A percentile compares a stretch with the other conserved stretches of the same genome.
Evolutionary conservation across 2,888 invertebrate genomes (phyloP).

Genomic region (Hybos culiciformis): DNA sequence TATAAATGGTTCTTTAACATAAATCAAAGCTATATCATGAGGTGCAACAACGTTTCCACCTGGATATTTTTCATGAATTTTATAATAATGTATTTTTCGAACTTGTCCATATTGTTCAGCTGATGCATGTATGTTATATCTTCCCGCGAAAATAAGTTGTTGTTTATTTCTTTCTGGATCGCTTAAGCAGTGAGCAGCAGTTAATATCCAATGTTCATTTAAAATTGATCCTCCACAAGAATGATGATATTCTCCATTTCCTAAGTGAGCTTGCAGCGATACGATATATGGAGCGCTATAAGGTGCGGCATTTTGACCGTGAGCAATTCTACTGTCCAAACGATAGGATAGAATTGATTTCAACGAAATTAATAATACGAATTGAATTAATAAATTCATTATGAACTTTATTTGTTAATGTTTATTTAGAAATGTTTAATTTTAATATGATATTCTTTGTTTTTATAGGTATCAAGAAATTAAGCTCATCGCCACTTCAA

Average conservation of each 20-base stretch:
- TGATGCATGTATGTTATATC: not conserved
- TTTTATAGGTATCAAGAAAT: too few species aligned
- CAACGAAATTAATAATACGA: not conserved
- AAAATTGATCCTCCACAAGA: slow-evolving; percentile 9
- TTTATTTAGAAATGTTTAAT: too few species aligned
- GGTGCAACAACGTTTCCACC: slow-evolving; percentile 6
- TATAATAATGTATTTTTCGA: slow-evolving; percentile 5
- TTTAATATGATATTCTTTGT: too few species aligned
- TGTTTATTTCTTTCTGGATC: too few species aligned
- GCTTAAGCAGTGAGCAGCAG: slow-evolving; percentile 7
- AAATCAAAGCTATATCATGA: slow-evolving; percentile 8
- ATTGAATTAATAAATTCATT: not conserved
- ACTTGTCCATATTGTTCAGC: slow-evolving; percentile 3
- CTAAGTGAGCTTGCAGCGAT: slow-evolving; percentile 1
- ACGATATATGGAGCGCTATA: slow-evolving; percentile 7
- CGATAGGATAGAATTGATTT: not conserved
- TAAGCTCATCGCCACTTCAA: too few species aligned
- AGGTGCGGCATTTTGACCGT: slow-evolving; percentile 4
- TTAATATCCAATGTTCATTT: slow-evolving; percentile 5
- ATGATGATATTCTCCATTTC: slow-evolving; percentile 1
- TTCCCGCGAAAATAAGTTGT: slow-evolving; percentile 3
- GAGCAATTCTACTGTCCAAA: slow-evolving; percentile 2
- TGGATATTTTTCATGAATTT: slow-evolving; percentile 3
- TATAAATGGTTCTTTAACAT: slow-evolving; percentile 2
- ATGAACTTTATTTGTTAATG: not conserved